Conservation (phyloP, 2,113 vertebrate genomes). For the Meriones unguiculatus region DNA sequence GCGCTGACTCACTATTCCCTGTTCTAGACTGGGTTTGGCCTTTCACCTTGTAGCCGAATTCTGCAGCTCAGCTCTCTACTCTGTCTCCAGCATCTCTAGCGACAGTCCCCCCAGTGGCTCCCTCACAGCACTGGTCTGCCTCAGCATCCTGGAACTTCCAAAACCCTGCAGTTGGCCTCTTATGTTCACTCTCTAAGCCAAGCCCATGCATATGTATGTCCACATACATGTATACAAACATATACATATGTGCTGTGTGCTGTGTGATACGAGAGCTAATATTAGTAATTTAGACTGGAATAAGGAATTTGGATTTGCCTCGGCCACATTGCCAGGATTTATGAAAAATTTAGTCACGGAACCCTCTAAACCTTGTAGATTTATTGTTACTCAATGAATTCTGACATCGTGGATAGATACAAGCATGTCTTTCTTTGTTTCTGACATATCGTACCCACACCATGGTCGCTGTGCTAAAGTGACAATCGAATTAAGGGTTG, state of each 20-base stretch:
- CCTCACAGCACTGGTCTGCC: background rate
- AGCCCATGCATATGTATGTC: background rate
- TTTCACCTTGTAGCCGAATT: no score
- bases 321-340: background rate
- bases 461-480: background rate
- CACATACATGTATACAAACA: background rate
- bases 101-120: background rate
- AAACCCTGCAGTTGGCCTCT: background rate
- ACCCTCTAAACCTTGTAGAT: background rate
- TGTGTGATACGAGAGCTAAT: background rate
- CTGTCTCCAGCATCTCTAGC: background rate
- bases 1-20: background rate
- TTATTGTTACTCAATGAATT: background rate
- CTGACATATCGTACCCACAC: background rate
- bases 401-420: background rate
- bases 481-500: background rate
- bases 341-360: background rate
- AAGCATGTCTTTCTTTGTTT: background rate
- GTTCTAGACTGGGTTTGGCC: background rate
- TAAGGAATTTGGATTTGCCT: background rate
- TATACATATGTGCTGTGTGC: background rate
- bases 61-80: background rate
- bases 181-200: background rate
- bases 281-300: background rate
- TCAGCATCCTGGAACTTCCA: background rate